Evolutionary conservation across 2,113 vertebrate species (phyloP), one percentile per base, ranked within the genome.

Genomic region (Climacteris rufus): DNA sequence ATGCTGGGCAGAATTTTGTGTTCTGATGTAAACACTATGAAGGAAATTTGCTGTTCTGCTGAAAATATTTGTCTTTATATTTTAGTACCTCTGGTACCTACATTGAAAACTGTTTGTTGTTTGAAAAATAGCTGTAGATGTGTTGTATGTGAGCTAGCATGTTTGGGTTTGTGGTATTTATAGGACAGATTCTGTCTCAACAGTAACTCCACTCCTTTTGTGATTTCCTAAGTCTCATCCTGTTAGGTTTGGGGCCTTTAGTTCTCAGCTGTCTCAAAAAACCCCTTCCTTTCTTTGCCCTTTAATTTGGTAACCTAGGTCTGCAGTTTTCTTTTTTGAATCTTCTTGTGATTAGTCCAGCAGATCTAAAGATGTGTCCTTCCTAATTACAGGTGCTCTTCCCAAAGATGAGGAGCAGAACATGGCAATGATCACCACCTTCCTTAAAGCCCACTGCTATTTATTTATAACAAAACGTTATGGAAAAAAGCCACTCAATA

Each of bases 401-500:
- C 79, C 31, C 23, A 65, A 85, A 83, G 78, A 72, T 0, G 1
- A 83, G 49, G 49, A 69, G n/a, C 57, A 90, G 66, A 87, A 53
- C 0, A 1, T 3, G 21, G 33, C 54, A 61, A 7, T 39, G 87
- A 89, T 91, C 72, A 42, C 39, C 39, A 84, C 72, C 69, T 93
- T 90, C 59, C 63, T 83, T 83, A 68, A 89, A 89, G 35, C 72
- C 63, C 44, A 89, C 78, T 68, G 33, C 49, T 92, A 56, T 92
- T 94, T 95, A 94, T 90, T 95, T 89, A 87, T 83, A 93, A 74
- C 50, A 87, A 94, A 95, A 87, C 74, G 47, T 61, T 66, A 64
- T 15, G 35, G 47, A n/a, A 89, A 88, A 91, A 87, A 31, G 4
- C 19, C 45, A 80, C 79, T 93, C 86, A 87, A 69, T 76, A 91